Evolutionary conservation across 1,140 invertebrate genomes (phyloP), one percentile per base, ranked within the genome.

Genomic region (Brachionus manjavacas): DNA sequence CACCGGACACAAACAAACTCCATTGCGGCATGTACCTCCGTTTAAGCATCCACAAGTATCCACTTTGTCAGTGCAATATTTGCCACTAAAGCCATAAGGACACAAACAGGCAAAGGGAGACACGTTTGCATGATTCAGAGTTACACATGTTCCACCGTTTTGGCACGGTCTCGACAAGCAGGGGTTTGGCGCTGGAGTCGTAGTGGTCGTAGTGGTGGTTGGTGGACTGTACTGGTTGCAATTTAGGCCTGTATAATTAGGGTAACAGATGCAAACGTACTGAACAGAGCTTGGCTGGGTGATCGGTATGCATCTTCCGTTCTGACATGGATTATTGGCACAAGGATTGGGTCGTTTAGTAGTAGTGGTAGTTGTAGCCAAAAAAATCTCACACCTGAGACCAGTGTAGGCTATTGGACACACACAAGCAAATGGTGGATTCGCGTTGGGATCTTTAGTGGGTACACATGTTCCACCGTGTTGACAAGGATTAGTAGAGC

Each of bases 381-480:
- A 14, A 52, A 52, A 23, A 35, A 80, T 80, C 39, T 83, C 60
- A 72, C 81, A 83, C 25, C 31, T 68, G 46, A 16, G 28, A 14
- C 81, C 81, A 41, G 60, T 83, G 39, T 83, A 83, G 20, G 28
- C n/a, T 6, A 28, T 7, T 43, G 81, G 81, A 83, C 81, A 83
- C 6, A 64, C 14, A 83, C 81, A 83, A 66, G 28, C 55, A 70
- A 11, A 83, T 64, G 78, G 46, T 66, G 78, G 43, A 70, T 60
- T 68, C 9, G n/a, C n/a, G 28, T 70, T 64, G 11, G 8, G 0
- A 14, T 20, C 25, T 39, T 35, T 35, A n/a, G 14, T 68, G 16
- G 81, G 11, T 23, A 96, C 92, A 87, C 96, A 98, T 2, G 93
- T 95, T 2, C 96, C 96, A 1, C 94, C 94, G 87, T 97, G 95